Evolutionary conservation across 2,797 vertebrate species (phyloP), one percentile per base, ranked within the genome.

Genomic region (Spatula clypeata): DNA sequence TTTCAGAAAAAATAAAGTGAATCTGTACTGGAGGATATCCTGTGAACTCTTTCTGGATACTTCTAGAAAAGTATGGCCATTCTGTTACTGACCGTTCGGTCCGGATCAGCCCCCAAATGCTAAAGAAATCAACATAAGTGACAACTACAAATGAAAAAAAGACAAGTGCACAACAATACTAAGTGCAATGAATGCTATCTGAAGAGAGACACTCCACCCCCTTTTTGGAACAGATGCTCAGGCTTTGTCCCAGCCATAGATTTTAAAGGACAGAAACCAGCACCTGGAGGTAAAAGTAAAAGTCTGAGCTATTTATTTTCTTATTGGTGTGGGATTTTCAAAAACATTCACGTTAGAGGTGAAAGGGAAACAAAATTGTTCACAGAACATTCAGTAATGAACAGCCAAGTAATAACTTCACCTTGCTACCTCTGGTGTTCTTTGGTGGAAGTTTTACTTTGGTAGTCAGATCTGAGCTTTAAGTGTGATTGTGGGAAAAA

Each of bases 1-100:
- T 79, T 88, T 81, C 36, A 26, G 92, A 91, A 61, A 70, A 81
- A 93, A 79, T 32, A 69, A 34, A 60, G 18, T 70, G 67, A 76
- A 79, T 86, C 77, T 82, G 51, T 76, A 42, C 44, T 57, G 60
- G 70, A n/a, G 20, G 71, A 73, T 61, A 84, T 29, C 73, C 20
- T 90, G 71, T 69, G 71, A 93, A 73, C 9, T 73, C 55, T 91
- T 73, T 32, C 66, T 66, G 31, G 36, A 31, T 51, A 76, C n/a
- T 64, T 93, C 38, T 82, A 32, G 11, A 90, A 82, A 96, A 86
- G 34, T 31, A 64, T 53, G 40, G 20, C 7, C 15, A 24, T 81
- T 80, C 40, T 38, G 5, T 45, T 62, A 61, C 57, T 23, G 44
- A 49, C 45, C 15, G 58, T 58, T 83, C 34, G 20, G 4, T 49